These are phyloP conservation scores for Pissodes strobi DNA, from an alignment of 1,140 invertebrate species.

Conservation along the genomic window DNA sequence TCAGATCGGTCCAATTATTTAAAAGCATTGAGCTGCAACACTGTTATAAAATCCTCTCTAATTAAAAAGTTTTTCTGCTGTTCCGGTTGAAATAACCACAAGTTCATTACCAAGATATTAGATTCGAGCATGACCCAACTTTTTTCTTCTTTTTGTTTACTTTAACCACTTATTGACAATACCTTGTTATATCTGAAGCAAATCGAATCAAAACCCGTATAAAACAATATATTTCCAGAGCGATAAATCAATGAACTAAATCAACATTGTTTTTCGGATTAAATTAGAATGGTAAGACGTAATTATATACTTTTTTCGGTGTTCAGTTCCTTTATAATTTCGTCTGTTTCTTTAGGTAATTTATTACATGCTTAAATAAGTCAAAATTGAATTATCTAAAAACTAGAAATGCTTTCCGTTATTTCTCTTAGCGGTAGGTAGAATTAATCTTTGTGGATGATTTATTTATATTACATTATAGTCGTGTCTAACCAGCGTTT, in stretches of 20 bases:
- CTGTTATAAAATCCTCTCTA: constrained; percentile 46
- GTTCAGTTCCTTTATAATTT: constrained; percentile 28
- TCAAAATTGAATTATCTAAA: constrained; percentile 31
- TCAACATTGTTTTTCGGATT: constrained; percentile 38
- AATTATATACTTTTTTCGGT: constrained; percentile 29
- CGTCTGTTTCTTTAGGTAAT: constrained; percentile 20
- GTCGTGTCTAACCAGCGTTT: too few relatives aligned
- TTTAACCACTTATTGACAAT: constrained; percentile 48
- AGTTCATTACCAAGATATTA: constrained; percentile 51
- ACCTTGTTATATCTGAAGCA: constrained; percentile 48
- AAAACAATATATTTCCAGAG: constrained; percentile 49
- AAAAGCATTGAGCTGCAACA: constrained; percentile 43
- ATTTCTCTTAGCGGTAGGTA: constrained; percentile 22
- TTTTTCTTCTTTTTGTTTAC: constrained; percentile 41
- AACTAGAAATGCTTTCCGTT: constrained; percentile 27
- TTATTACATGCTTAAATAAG: constrained; percentile 31
- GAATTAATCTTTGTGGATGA: too few relatives aligned
- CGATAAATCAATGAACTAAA: constrained; percentile 51
- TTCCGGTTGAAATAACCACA: constrained; percentile 48
- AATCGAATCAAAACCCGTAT: constrained; percentile 48
- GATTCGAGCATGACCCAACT: constrained; percentile 44
- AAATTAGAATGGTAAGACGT: constrained; percentile 28
- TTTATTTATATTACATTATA: too few relatives aligned
- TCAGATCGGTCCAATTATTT: constrained; percentile 20
- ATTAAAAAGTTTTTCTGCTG: constrained; percentile 51